A percentile compares a stretch with the other conserved stretches of the same genome.
Conservation (phyloP, 2,888 invertebrate species). For the Allolobophora icterica region DNA sequence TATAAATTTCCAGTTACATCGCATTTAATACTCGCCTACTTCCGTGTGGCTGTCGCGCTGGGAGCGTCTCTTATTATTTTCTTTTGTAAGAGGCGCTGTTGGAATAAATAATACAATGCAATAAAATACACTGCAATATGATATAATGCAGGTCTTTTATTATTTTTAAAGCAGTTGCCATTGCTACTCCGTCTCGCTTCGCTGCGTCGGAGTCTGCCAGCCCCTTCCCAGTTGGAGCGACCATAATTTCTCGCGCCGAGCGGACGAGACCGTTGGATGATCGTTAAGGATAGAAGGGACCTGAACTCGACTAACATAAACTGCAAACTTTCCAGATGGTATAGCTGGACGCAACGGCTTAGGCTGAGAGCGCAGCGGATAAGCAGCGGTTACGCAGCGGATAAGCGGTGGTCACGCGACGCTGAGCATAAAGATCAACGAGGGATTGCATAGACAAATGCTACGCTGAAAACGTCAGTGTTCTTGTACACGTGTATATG, state of each 20-base stretch:
- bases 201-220: background rate
- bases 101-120: background rate
- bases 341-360: background rate
- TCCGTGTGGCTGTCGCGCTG: no score
- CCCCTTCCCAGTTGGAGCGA: background rate
- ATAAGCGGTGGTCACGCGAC: background rate
- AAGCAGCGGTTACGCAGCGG: background rate
- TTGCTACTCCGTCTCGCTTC: background rate
- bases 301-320: background rate
- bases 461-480: background rate
- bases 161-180: slow-evolving; percentile 4
- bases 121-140: background rate
- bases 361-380: background rate
- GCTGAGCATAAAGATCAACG: background rate
- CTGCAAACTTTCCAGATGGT: background rate
- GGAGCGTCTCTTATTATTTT: background rate
- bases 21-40: background rate
- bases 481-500: background rate
- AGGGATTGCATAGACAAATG: background rate
- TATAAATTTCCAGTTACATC: background rate
- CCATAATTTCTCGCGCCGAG: background rate
- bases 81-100: background rate
- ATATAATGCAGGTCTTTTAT: background rate
- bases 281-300: background rate
- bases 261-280: background rate